Evolutionary conservation across 2,888 invertebrate genomes (phyloP), one percentile per base, ranked within the genome.

Genomic region (Galeruca laticollis): DNA sequence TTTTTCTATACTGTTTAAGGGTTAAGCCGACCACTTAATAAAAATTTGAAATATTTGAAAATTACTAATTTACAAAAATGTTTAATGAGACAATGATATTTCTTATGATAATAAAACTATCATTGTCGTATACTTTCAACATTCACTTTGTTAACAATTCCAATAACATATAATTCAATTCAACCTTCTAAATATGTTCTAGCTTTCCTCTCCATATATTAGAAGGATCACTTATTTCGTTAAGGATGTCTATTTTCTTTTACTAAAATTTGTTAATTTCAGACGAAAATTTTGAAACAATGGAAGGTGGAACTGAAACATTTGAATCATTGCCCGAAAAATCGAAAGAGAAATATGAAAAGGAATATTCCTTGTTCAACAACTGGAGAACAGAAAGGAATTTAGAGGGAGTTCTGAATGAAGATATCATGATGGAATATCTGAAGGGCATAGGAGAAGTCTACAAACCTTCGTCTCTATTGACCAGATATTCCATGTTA

Each of bases 401-500:
- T n/a, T 43, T 33, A 11, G 43, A 33, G 8, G 47, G 37, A 11
- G 43, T 69, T 20, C n/a, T 40, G n/a, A 56, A 35, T 9, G 63
- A 69, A 57, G 35, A 63, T 8, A 52, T 51, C 2, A 18, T 69
- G 40, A 18, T 69, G 18, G 18, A 40, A 2, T 69, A 63, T 57
- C 57, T 69, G 11, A 33, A 59, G 8, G 63, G 57, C 9, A 63
- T 56, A n/a, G 47, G 54, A 9, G 56, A 56, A 40, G 49, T 49
- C 21, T 56, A 51, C 11, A 69, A 69, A 43, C 18, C 69, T 18
- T 40, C 69, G 1, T 51, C 57, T 0, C 21, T 69, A 5, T 69
- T 59, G 63, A 37, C 59, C 2, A 51, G 57, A 49, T 69, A 59
- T 3, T 69, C 64, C 0, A 69, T 69, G 69, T 40, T 69, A 18